Evolutionary conservation across 2,888 invertebrate species (phyloP).

Genomic region (Drosophila meridionalis): DNA sequence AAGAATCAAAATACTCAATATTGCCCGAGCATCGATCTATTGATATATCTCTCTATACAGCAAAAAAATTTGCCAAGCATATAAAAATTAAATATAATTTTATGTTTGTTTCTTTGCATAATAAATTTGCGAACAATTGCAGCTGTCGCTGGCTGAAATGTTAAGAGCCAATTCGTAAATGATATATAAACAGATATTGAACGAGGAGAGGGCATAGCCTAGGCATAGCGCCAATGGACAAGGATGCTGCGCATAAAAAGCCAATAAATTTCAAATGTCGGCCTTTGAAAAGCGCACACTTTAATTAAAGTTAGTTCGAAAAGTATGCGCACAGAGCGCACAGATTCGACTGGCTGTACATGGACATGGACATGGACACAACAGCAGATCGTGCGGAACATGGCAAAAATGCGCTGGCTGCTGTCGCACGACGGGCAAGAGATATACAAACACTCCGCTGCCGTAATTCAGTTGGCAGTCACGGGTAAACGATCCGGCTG

Average conservation of each 20-base stretch:
- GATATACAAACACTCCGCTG: conserved; percentile 64
- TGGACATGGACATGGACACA: conserved; percentile 50
- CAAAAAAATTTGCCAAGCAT: conserved; percentile 8
- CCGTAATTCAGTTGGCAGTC: conserved; percentile 61
- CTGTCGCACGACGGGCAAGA: conserved; percentile 33
- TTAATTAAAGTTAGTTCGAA: conserved; percentile 71
- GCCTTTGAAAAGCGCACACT: conserved; percentile 79
- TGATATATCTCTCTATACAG: not conserved
- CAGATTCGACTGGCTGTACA: conserved; percentile 31
- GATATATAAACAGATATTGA: conserved; percentile 21
- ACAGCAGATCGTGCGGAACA: conserved; percentile 61
- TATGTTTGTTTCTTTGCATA: conserved; percentile 6
- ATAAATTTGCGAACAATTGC: conserved; percentile 27
- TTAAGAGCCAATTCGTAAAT: conserved; percentile 20
- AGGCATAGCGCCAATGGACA: conserved; percentile 17
- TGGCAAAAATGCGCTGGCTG: conserved; percentile 32
- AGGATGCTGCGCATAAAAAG: conserved; percentile 66
- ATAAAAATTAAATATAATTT: conserved; percentile 14
- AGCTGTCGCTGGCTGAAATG: conserved; percentile 9
- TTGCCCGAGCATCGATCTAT: not conserved
- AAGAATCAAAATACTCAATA: too few relatives aligned
- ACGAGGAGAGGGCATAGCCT: not conserved
- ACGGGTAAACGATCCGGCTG: conserved; percentile 28
- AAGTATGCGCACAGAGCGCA: conserved; percentile 37
- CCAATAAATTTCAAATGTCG: conserved; percentile 77